Evolutionary conservation across 1,140 invertebrate genomes (phyloP), one percentile per base, ranked within the genome.

Genomic region (Atta colombica): DNA sequence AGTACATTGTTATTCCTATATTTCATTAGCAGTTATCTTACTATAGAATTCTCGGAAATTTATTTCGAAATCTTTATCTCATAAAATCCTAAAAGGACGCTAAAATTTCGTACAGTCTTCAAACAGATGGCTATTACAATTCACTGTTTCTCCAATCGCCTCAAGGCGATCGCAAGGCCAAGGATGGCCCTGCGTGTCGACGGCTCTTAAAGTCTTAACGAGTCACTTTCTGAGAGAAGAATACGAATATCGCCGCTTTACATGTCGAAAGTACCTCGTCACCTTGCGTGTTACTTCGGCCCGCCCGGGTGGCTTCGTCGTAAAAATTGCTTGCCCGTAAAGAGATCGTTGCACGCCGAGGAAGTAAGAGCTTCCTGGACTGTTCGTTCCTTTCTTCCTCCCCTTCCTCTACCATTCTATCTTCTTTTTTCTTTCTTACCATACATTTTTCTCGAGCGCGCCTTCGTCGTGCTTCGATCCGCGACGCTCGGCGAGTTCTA

Each of bases 261-360:
- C 68, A 85, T 65, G 87, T 87, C 85, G 87, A 91, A 91, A 91
- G 85, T 72, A 84, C 21, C 65, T 85, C 88, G 91, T 93, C 92
- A 93, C 92, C 91, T 95, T 90, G 94, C 94, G 95, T 95, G 95
- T 92, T 93, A 92, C 91, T 87, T 94, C 93, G 92, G 92, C 77
- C 91, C 93, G 93, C 92, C 92, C 93, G 89, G 93, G 92, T 94
- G 94, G 91, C 85, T 95, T 91, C 91, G 94, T 94, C 94, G 91
- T 95, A 94, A 95, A 95, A 95, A 95, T 95, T 95, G 94, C 94
- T 93, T 94, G 94, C 93, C 92, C 94, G 94, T 95, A 95, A 95
- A 95, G 94, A 94, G 93, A 94, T 94, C 92, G 93, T 94, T 94
- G 93, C 93, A 92, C 87, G 91, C 86, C 91, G 88, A 88, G 91